phyloP scores from a whole-genome alignment of 2,797 vertebrate genomes.

The Xenopus petersii region DNA sequence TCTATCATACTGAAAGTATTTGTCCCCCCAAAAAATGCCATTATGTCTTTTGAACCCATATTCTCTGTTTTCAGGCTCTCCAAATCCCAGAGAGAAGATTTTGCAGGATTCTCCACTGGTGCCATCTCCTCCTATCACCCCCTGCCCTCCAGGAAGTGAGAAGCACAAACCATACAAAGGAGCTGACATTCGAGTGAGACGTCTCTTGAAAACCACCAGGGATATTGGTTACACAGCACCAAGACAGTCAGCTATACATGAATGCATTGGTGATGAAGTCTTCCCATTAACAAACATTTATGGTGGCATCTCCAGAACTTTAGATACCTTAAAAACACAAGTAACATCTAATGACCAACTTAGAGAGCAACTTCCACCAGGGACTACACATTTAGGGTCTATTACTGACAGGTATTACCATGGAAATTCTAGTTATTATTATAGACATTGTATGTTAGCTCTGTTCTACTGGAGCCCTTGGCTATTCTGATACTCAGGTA shows the following conservation, averaged over 20 bases:
- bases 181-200: slow-evolving; percentile 28
- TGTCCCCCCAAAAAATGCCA: too few species aligned
- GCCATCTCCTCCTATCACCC: slow-evolving; percentile 35
- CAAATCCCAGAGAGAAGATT: slow-evolving; percentile 10
- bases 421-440: background rate
- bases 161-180: slow-evolving; percentile 9
- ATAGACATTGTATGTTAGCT: too few species aligned
- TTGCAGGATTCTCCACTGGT: background rate
- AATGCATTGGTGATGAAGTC: slow-evolving; percentile 25
- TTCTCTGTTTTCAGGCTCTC: background rate
- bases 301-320: slow-evolving; percentile 7
- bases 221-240: slow-evolving; percentile 4
- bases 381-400: slow-evolving; percentile 24
- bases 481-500: too few species aligned
- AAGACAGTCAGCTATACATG: background rate
- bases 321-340: background rate
- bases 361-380: slow-evolving; percentile 51
- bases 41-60: background rate
- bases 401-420: slow-evolving; percentile 48
- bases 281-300: slow-evolving; percentile 11
- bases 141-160: slow-evolving; percentile 15
- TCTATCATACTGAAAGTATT: too few species aligned
- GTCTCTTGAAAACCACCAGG: background rate
- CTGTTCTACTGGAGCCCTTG: too few species aligned
- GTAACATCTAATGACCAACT: background rate